These are phyloP conservation scores for Imbricaverruca yamaguchii DNA, from an alignment of 2,888 invertebrate genomes.

Conservation along the genomic window DNA sequence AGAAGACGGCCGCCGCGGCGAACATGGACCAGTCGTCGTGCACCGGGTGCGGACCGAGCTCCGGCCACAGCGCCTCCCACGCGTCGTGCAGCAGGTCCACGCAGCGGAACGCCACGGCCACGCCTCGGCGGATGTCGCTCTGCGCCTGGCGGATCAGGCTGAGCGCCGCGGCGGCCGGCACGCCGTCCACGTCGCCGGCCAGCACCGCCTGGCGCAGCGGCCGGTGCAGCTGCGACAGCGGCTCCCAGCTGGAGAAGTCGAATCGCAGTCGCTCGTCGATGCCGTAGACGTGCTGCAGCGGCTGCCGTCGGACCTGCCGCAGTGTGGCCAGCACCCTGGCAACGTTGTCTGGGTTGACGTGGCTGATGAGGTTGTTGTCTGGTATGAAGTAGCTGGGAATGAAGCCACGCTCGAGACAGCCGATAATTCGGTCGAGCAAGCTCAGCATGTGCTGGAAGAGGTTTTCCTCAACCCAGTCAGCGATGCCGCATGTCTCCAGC, in stretches of 20 bases:
- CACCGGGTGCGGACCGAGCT: background rate
- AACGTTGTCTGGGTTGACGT: background rate
- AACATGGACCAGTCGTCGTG: constrained; percentile 5
- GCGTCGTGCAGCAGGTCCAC: background rate
- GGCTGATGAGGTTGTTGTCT: background rate
- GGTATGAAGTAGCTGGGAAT: constrained; percentile 12
- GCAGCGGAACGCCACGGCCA: background rate
- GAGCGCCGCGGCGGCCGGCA: background rate
- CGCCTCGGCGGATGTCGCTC: background rate
- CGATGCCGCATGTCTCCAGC: background rate
- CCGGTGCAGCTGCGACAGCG: background rate
- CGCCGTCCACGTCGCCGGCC: background rate
- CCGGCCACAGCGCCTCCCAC: background rate
- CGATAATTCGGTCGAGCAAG: background rate
- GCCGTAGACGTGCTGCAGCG: constrained; percentile 5
- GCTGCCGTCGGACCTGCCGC: background rate
- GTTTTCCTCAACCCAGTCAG: background rate
- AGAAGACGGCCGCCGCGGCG: background rate
- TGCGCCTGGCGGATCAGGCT: background rate
- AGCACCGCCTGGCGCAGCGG: background rate
- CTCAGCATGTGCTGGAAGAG: background rate
- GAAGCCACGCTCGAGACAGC: background rate
- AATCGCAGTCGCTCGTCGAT: constrained; percentile 9
- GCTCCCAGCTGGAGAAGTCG: background rate
- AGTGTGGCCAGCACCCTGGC: background rate